phyloP scores from a whole-genome alignment of 2,113 vertebrate species.

The Machaerirhynchus nigripectus region DNA sequence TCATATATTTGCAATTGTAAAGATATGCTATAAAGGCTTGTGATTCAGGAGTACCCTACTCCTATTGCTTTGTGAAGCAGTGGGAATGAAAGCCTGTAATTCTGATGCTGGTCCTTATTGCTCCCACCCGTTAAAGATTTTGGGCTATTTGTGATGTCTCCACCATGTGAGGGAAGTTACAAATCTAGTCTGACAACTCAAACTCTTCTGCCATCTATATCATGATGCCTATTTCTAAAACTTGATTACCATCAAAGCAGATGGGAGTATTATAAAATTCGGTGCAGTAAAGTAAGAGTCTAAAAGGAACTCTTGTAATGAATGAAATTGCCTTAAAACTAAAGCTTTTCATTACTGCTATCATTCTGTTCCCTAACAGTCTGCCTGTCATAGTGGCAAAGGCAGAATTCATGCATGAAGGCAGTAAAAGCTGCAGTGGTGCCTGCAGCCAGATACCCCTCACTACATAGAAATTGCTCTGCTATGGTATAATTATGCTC shows the following conservation, averaged over 20 bases:
- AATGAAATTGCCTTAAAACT: background rate
- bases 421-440: background rate
- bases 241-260: background rate
- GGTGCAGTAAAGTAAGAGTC: background rate
- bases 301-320: background rate
- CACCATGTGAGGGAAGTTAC: background rate
- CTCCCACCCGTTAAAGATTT: background rate
- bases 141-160: background rate
- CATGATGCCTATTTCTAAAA: background rate
- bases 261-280: background rate
- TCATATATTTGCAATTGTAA: background rate
- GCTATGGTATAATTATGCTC: fast-evolving
- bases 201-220: background rate
- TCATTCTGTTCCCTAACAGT: background rate
- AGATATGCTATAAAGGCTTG: background rate
- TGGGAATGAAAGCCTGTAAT: background rate
- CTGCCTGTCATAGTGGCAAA: background rate
- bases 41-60: background rate
- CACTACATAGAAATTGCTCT: background rate
- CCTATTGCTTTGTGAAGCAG: background rate
- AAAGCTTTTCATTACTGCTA: background rate
- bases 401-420: background rate
- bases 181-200: background rate
- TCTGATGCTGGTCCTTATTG: background rate
- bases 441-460: background rate